Evolutionary conservation across 2,797 vertebrate species (phyloP).

Genomic region (Harpagifer antarcticus): DNA sequence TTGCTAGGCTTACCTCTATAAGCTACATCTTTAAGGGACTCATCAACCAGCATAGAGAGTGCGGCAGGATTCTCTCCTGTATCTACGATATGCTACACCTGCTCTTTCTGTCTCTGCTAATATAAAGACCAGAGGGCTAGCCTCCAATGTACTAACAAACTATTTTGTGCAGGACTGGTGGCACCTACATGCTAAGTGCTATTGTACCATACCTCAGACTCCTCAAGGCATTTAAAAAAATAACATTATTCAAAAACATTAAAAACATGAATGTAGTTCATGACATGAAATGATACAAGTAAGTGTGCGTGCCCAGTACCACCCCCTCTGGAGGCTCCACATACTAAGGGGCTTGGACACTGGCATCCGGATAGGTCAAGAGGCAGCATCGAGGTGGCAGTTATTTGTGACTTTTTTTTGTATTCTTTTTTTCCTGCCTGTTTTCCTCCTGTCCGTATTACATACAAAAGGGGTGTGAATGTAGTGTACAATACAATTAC

Average conservation of each 20-base stretch:
- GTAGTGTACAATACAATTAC: slow-evolving; percentile 82
- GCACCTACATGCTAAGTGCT: slow-evolving; percentile 88
- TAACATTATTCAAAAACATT: slow-evolving; percentile 70
- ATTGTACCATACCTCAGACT: slow-evolving; percentile 83
- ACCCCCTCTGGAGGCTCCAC: slow-evolving; percentile 64
- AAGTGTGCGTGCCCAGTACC: slow-evolving; percentile 73
- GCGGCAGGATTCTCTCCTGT: slow-evolving; percentile 65
- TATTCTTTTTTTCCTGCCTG: slow-evolving; percentile 48
- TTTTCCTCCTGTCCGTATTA: slow-evolving; percentile 84
- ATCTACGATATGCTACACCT: slow-evolving; percentile 81
- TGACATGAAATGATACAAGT: slow-evolving; percentile 74
- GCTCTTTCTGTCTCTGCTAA: slow-evolving; percentile 68
- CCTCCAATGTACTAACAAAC: slow-evolving; percentile 70
- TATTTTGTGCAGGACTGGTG: slow-evolving; percentile 74
- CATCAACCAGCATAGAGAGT: slow-evolving; percentile 69
- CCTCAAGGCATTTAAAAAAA: slow-evolving; percentile 78
- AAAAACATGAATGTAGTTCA: slow-evolving; percentile 79
- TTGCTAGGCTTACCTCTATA: slow-evolving; percentile 75
- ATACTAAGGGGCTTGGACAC: slow-evolving; percentile 61
- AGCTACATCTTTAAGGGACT: slow-evolving; percentile 77
- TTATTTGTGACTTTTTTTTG: slow-evolving; percentile 40
- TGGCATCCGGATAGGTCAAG: slow-evolving; percentile 76
- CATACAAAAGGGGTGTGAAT: slow-evolving; percentile 84
- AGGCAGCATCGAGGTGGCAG: slow-evolving; percentile 84
- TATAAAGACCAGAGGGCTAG: slow-evolving; percentile 65